Base-by-base conservation (phyloP, 2,888 invertebrate genomes). In the Drosophila monieri region DNA sequence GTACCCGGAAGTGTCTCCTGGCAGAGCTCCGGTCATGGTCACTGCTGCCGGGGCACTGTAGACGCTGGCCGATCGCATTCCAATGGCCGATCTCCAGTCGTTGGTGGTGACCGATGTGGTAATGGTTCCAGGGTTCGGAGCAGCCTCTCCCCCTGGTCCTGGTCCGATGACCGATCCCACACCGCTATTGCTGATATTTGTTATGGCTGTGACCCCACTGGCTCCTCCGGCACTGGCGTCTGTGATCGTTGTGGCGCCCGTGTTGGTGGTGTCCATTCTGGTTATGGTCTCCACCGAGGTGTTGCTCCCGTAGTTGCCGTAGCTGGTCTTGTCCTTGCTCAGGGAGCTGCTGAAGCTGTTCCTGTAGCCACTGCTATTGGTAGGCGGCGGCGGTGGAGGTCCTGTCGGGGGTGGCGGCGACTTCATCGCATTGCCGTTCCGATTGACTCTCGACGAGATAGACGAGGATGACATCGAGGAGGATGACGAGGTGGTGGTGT, bases 41-140 rank as follows among this genome's bases (percentile, higher is more conserved):
- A 90, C 90, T 0, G 89, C 90, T 6, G 91, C 90, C 1, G 91
- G 90, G 3, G 89, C 90, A 44, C 90, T 90, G 8, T 89, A 90
- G 4, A 90, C 90, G 54, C 89, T 89, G 32, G 89, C 90, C 66
- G 91, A 90, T 6, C 90, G 79, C 23, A 84, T 76, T 12, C 89
- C 89, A 41, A 80, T 80, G 23, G 74, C 76, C 1, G 89, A 59
- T 35, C 85, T 71, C 89, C 89, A 89, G 59, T 89, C 90, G 39
- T 73, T 85, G 46, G 68, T 77, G 10, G 81, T 74, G 14, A 75
- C 72, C 3, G 80, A 80, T 23, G 75, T 86, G 46, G 85, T 84
- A 25, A 76, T 77, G 32, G 76, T 80, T 0, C 68, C 76, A 1
- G 12, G 1, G 6, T 2, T 27, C 0, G 62, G 37, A 12, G 61